Base-by-base conservation (phyloP, 2,888 invertebrate species). In the Agrilus cyanescens region DNA sequence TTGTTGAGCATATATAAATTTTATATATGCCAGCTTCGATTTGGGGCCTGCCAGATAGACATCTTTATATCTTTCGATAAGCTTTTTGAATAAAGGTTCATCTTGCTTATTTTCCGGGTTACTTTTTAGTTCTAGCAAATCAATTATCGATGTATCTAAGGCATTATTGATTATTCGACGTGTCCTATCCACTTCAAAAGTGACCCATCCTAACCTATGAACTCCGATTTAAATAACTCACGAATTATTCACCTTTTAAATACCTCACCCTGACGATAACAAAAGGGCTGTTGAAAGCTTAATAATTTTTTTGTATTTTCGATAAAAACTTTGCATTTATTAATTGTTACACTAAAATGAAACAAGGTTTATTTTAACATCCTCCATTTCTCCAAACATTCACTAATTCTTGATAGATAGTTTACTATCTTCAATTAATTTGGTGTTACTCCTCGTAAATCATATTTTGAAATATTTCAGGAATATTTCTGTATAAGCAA, bases 1-100 rank as follows among this genome's bases (percentile, higher is more conserved):
- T 48, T 78, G 71, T 70, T 78, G 79, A 1, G 82, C 80, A 51
- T 61, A 63, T 12, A 52, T 49, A 49, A 65, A 66, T 51, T 60
- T 63, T 33, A 66, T 43, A 20, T 54, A 47, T 44, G 58, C 56
- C 54, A 59, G 55, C 5, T 50, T 13, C 38, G 50, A 50, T 8
- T 40, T 36, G 16, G 44, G 40, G 12, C 45, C 40, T 14, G 40
- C 38, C 12, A 30, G 32, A 25, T 46, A 43, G 13, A 40, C 40
- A 15, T 44, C 31, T 39, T 38, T 38, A 31, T 36, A 37, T 12
- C 15, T 32, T 37, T 46, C 44, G 14, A 44, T 32, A 36, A 38
- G 41, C 7, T 43, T 38, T 6, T 41, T 38, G 25, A 38, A 33
- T 16, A 48, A 35, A 12, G 16, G 43, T 25, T 37, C 48, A 48